A percentile compares a stretch with the other conserved stretches of the same genome.
Conservation (phyloP, 2,113 vertebrate species). For the Pyxicephalus adspersus region DNA sequence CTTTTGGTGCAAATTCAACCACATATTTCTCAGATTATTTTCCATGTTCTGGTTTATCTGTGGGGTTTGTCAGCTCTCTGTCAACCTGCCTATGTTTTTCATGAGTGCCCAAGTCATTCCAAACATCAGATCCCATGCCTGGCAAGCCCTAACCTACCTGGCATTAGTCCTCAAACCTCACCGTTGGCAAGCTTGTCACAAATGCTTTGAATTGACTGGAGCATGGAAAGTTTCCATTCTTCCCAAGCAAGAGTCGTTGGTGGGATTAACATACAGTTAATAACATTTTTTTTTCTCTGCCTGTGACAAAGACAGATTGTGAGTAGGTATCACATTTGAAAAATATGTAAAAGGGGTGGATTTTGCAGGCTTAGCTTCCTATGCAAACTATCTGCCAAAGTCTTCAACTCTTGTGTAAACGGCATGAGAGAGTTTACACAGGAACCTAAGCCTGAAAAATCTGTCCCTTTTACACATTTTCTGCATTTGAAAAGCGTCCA, state of each 20-base stretch:
- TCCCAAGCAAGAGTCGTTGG: background rate
- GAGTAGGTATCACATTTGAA: slow-evolving; percentile 42
- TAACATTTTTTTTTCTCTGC: slow-evolving; percentile 29
- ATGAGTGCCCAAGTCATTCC: too few relatives aligned
- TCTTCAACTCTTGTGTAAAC: slow-evolving; percentile 56
- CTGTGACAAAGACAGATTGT: slow-evolving; percentile 41
- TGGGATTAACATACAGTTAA: slow-evolving; percentile 28
- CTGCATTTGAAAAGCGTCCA: slow-evolving; percentile 47
- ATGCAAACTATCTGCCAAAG: slow-evolving; percentile 55
- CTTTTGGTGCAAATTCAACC: too few relatives aligned
- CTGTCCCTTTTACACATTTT: slow-evolving; percentile 55
- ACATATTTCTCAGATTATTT: too few relatives aligned
- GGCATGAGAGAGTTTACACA: slow-evolving; percentile 53
- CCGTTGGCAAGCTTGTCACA: background rate
- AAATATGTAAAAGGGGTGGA: slow-evolving; percentile 53
- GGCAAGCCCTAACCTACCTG: too few relatives aligned
- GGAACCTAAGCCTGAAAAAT: slow-evolving; percentile 55
- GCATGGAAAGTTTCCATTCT: slow-evolving; percentile 15
- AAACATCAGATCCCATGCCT: too few relatives aligned
- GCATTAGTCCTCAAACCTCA: background rate
- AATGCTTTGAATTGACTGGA: background rate
- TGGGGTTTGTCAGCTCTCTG: too few relatives aligned
- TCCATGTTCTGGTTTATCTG: too few relatives aligned
- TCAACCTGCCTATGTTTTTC: too few relatives aligned
- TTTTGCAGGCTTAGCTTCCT: slow-evolving; percentile 54